Evolutionary conservation across 2,113 vertebrate species (phyloP).

Genomic region (Atrichornis clamosus): DNA sequence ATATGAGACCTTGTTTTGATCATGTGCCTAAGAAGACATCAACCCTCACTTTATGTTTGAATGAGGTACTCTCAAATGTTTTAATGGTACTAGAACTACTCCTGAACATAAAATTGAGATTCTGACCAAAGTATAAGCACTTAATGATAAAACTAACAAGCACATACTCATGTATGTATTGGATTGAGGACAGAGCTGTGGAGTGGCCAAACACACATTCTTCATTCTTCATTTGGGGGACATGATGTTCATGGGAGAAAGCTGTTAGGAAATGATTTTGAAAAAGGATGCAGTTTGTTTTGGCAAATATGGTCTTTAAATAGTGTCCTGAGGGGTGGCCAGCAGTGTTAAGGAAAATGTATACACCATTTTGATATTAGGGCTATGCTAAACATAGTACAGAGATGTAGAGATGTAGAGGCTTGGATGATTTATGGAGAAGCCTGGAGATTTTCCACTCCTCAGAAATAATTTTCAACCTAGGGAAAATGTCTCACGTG

Average conservation of each 20-base stretch:
- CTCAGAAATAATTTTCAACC: not conserved
- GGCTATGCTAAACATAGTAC: slow-evolving; percentile 13
- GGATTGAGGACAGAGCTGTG: not conserved
- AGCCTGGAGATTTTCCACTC: slow-evolving; percentile 8
- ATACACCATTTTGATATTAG: not conserved
- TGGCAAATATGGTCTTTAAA: slow-evolving; percentile 9
- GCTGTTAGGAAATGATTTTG: not conserved
- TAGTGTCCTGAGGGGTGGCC: not conserved
- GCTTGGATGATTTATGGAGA: not conserved
- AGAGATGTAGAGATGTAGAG: not conserved
- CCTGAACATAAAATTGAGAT: not conserved
- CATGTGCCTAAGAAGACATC: not conserved
- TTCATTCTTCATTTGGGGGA: not conserved
- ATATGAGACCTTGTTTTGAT: not conserved
- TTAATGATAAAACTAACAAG: not conserved
- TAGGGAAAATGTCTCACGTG: not conserved
- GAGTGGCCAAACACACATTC: not conserved
- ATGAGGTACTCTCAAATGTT: not conserved
- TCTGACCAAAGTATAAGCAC: not conserved
- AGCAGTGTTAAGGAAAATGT: not conserved
- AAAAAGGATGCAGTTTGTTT: not conserved
- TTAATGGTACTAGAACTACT: not conserved
- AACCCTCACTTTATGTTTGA: not conserved
- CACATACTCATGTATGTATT: not conserved
- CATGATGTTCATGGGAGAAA: not conserved